Conservation (phyloP, 92 coral and sea anemone genomes). For the Palythoa grandiflora region DNA sequence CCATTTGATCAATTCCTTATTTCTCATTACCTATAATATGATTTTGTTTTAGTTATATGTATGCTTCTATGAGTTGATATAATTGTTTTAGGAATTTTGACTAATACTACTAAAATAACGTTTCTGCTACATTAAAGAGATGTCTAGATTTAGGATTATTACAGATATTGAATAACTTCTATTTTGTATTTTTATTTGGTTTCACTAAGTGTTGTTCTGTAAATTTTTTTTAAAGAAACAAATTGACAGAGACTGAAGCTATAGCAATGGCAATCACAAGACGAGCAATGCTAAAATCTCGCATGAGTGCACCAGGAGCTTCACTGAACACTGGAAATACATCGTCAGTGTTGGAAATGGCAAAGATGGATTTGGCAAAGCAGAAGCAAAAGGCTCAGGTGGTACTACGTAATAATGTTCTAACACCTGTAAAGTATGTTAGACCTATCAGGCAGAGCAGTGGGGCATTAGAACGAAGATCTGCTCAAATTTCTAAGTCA, state of each 20-base stretch:
- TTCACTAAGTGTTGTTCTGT: slow-evolving; percentile 2
- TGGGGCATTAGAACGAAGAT: slow-evolving; percentile 47
- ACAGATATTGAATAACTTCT: background rate
- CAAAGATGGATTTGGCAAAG: slow-evolving; percentile 90
- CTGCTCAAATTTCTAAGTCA: slow-evolving; percentile 13
- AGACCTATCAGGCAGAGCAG: slow-evolving; percentile 84
- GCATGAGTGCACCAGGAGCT: slow-evolving; percentile 67
- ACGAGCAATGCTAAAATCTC: slow-evolving; percentile 87
- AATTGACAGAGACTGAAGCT: slow-evolving; percentile 92
- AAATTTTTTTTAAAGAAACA: slow-evolving; percentile 69
- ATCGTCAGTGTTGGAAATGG: slow-evolving; percentile 81
- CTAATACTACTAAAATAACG: too few species aligned
- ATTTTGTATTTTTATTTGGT: background rate
- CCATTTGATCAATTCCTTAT: too few species aligned
- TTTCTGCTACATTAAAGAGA: too few species aligned
- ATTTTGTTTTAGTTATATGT: too few species aligned
- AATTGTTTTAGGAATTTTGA: too few species aligned
- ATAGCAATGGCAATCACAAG: slow-evolving; percentile 96
- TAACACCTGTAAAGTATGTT: slow-evolving; percentile 85
- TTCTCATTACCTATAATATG: too few species aligned
- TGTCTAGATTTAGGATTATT: background rate
- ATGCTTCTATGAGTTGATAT: too few species aligned
- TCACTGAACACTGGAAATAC: slow-evolving; percentile 49
- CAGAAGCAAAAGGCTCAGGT: slow-evolving; percentile 99
- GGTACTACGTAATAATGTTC: slow-evolving; percentile 81